These are phyloP conservation scores for Eugnorisma glareosa DNA, from an alignment of 2,888 invertebrate genomes.

Conservation along the genomic window DNA sequence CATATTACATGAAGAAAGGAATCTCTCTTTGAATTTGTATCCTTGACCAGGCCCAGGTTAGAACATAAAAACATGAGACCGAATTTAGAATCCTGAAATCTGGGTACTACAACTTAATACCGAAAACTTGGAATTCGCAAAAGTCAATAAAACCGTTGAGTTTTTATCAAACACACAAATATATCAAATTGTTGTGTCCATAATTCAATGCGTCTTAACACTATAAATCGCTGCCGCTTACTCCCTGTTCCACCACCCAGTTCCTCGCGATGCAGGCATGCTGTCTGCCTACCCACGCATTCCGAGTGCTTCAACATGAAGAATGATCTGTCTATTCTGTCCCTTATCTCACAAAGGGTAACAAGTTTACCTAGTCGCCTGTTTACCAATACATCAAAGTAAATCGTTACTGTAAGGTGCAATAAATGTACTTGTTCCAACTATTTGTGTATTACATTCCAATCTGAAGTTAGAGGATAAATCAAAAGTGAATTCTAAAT, in stretches of 20 bases:
- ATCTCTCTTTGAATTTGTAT: no score
- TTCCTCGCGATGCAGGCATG: constrained; percentile 53
- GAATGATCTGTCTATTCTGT: constrained; percentile 60
- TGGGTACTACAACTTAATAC: no score
- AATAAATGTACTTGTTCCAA: constrained; percentile 37
- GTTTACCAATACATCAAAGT: constrained; percentile 34
- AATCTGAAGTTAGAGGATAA: constrained; percentile 22
- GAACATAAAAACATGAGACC: no score
- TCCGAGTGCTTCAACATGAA: constrained; percentile 52
- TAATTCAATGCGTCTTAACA: rapidly evolving
- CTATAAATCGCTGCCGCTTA: not conserved
- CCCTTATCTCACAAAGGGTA: constrained; percentile 52
- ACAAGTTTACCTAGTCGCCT: constrained; percentile 56
- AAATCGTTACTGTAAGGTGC: constrained; percentile 41
- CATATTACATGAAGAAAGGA: no score
- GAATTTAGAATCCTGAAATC: no score
- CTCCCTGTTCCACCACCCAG: not conserved
- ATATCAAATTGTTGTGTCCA: not conserved
- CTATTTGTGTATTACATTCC: constrained; percentile 45
- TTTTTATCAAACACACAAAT: not conserved
- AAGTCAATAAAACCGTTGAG: not conserved
- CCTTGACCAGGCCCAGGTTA: no score
- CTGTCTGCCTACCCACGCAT: constrained; percentile 61
- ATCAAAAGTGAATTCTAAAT: constrained; percentile 34
- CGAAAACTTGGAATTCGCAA: no score